Conservation (phyloP, 2,888 invertebrate genomes). For the Lithophane ornitopus region DNA sequence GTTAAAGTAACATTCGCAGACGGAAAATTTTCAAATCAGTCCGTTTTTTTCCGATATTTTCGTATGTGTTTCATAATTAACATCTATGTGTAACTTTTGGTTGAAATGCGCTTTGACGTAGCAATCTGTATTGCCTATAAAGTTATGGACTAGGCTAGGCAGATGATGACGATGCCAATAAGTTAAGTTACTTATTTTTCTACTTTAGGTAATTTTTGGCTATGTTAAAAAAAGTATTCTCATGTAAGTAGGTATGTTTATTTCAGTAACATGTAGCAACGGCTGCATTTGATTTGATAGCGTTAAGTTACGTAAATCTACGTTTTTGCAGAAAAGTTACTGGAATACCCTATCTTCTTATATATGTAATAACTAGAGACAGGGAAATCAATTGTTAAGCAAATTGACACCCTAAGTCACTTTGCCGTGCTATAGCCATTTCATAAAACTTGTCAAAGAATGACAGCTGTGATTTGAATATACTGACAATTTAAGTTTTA, state of each 20-base stretch:
- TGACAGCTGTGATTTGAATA: too few relatives aligned
- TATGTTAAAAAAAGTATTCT: too few relatives aligned
- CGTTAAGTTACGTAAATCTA: neutral
- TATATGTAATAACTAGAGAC: neutral
- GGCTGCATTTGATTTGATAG: neutral
- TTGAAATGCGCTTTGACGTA: constrained; percentile 29
- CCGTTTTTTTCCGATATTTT: constrained; percentile 48
- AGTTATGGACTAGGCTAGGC: neutral
- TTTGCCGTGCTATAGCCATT: too few relatives aligned
- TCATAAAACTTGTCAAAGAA: too few relatives aligned
- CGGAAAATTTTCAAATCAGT: constrained; percentile 25
- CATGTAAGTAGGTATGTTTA: too few relatives aligned
- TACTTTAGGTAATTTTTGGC: neutral
- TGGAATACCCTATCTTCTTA: neutral
- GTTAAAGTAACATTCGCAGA: constrained; percentile 15
- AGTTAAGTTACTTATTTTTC: neutral
- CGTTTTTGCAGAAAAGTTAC: neutral
- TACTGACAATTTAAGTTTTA: too few relatives aligned
- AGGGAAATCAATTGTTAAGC: too few relatives aligned
- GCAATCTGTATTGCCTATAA: neutral
- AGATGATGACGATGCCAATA: too few relatives aligned
- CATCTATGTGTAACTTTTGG: constrained; percentile 39
- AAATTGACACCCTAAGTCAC: too few relatives aligned
- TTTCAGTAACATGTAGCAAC: neutral
- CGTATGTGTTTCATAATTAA: constrained; percentile 40